These are phyloP conservation scores for Aspidapion aeneum DNA, from an alignment of 2,888 invertebrate species.

Conservation along the genomic window DNA sequence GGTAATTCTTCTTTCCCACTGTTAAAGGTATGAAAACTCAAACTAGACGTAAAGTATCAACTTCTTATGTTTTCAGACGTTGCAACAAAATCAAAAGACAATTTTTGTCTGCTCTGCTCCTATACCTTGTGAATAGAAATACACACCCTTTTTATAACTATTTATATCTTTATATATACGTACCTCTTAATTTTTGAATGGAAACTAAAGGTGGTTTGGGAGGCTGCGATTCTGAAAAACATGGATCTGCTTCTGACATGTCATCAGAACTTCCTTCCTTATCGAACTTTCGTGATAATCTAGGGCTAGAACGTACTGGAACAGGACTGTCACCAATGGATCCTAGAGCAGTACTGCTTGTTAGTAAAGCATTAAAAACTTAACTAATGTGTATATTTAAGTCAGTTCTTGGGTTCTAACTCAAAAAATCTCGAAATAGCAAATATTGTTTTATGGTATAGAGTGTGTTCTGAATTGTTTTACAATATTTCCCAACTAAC, in stretches of 20 bases:
- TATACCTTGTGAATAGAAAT: too few species aligned
- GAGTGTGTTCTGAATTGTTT: too few species aligned
- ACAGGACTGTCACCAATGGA: conserved; percentile 22
- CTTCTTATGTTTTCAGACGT: too few species aligned
- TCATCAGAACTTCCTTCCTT: background rate
- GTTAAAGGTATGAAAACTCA: too few species aligned
- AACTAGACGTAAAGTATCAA: too few species aligned
- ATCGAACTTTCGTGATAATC: conserved; percentile 25
- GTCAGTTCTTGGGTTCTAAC: background rate
- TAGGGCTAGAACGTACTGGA: conserved; percentile 35
- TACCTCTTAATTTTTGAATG: conserved; percentile 13
- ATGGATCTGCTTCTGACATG: background rate
- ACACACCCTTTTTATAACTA: too few species aligned
- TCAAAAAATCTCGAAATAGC: background rate
- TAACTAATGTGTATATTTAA: conserved; percentile 4
- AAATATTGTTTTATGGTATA: too few species aligned
- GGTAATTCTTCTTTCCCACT: too few species aligned
- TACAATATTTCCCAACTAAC: too few species aligned
- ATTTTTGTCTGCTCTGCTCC: too few species aligned
- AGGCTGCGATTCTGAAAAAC: conserved; percentile 2
- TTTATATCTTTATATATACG: too few species aligned
- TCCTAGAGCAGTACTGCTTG: conserved; percentile 22
- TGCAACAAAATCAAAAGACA: too few species aligned
- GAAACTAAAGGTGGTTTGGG: conserved; percentile 5
- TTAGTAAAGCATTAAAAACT: conserved; percentile 3